Evolutionary conservation across 2,888 invertebrate genomes (phyloP).

Genomic region (Stictocephala bisonia): DNA sequence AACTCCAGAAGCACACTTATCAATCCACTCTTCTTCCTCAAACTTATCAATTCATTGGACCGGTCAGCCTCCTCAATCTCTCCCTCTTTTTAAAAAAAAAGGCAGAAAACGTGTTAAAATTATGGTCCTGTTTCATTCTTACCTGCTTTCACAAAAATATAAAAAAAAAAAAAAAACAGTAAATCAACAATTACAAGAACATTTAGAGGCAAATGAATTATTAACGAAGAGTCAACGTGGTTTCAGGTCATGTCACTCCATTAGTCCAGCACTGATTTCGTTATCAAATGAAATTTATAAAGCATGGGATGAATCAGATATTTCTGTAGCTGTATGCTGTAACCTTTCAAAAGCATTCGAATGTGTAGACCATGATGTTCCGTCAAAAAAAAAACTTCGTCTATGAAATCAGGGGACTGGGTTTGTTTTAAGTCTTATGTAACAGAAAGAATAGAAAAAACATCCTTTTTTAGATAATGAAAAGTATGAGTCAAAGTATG

Average conservation of each 20-base stretch:
- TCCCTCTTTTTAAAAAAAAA: no score
- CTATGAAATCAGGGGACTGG: conserved; percentile 7
- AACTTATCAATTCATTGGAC: no score
- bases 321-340: conserved; percentile 12
- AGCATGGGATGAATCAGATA: conserved; percentile 5
- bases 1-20: no score
- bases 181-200: no score
- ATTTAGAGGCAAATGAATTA: no score
- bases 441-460: conserved; percentile 23
- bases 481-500: conserved; percentile 1
- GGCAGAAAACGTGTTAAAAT: no score
- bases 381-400: background rate
- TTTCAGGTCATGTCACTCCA: conserved; percentile 3
- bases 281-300: conserved; percentile 17
- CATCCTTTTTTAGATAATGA: background rate
- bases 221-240: conserved; percentile 32
- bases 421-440: conserved; percentile 26
- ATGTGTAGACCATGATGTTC: conserved; percentile 28
- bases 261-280: conserved; percentile 2
- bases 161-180: no score
- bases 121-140: no score
- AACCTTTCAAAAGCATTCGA: conserved; percentile 34
- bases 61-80: no score
- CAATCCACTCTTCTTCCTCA: no score
- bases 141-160: no score